Evolutionary conservation across 2,797 vertebrate genomes (phyloP).

Genomic region (Rhinophrynus dorsalis): DNA sequence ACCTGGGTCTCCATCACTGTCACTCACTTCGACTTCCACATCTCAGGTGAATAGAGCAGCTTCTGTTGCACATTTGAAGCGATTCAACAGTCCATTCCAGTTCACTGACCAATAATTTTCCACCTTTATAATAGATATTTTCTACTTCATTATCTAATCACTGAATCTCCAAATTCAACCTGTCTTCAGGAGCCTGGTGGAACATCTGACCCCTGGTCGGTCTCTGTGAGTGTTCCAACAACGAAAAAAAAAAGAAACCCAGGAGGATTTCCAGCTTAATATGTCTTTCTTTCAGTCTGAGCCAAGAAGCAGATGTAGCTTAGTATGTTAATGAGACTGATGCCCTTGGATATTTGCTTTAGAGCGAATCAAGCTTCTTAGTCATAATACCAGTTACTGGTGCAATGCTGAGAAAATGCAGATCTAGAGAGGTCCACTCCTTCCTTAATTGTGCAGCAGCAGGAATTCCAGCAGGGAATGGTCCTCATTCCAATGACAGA

Average conservation of each 20-base stretch:
- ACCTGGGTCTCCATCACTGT: not conserved
- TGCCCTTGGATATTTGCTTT: conserved; percentile 72
- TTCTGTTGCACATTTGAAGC: conserved; percentile 46
- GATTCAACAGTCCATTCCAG: conserved; percentile 53
- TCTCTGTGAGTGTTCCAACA: not conserved
- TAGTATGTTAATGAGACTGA: conserved; percentile 67
- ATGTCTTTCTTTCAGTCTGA: conserved; percentile 56
- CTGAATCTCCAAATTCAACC: conserved; percentile 57
- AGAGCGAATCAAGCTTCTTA: conserved; percentile 62
- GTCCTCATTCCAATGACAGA: not conserved
- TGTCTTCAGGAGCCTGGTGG: conserved; percentile 54
- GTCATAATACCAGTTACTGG: conserved; percentile 52
- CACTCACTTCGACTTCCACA: not conserved
- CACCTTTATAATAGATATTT: conserved; percentile 52
- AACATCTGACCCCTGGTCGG: conserved; percentile 54
- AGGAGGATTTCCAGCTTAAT: no score
- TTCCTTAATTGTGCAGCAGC: not conserved
- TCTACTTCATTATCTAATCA: conserved; percentile 66
- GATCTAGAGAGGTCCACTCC: conserved; percentile 44
- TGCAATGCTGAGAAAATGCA: conserved; percentile 35
- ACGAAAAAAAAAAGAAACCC: no score
- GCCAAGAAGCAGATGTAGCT: conserved; percentile 79
- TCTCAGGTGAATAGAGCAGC: not conserved
- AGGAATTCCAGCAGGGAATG: not conserved
- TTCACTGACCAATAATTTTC: conserved; percentile 53